Percentiles rank a stretch among this genome's conserved stretches.
Conservation (phyloP, 2,113 vertebrate genomes). For the Ctenodactylus gundi region DNA sequence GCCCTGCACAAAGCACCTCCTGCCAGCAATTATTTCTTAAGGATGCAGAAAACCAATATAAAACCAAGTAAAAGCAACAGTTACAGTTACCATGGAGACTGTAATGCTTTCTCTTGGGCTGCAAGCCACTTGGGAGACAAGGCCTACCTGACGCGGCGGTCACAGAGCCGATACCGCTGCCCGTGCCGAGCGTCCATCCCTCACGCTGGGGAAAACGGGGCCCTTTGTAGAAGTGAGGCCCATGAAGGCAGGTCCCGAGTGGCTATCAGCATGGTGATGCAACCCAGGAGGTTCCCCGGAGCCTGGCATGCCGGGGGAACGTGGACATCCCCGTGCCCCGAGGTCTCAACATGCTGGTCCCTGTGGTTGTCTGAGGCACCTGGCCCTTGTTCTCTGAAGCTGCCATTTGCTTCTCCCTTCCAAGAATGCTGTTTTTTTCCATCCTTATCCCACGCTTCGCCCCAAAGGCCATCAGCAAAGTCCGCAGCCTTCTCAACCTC, state of each 20-base stretch:
- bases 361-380: accelerated
- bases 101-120: not conserved
- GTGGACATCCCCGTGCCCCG: accelerated
- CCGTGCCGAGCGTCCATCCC: accelerated
- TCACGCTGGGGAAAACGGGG: no score
- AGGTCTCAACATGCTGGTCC: accelerated
- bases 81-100: conserved; percentile 49
- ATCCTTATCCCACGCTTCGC: accelerated
- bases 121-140: not conserved
- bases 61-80: not conserved
- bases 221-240: no score
- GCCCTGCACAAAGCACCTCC: not conserved
- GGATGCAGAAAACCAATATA: conserved; percentile 19
- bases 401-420: not conserved
- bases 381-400: accelerated
- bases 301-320: accelerated
- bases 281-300: accelerated
- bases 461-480: not conserved
- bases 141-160: accelerated
- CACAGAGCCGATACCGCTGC: not conserved
- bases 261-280: accelerated
- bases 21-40: not conserved
- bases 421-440: accelerated
- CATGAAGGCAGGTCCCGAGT: not conserved
- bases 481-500: accelerated